Evolutionary conservation across 1,140 invertebrate genomes (phyloP).

Genomic region (Brachionus manjavacas): DNA sequence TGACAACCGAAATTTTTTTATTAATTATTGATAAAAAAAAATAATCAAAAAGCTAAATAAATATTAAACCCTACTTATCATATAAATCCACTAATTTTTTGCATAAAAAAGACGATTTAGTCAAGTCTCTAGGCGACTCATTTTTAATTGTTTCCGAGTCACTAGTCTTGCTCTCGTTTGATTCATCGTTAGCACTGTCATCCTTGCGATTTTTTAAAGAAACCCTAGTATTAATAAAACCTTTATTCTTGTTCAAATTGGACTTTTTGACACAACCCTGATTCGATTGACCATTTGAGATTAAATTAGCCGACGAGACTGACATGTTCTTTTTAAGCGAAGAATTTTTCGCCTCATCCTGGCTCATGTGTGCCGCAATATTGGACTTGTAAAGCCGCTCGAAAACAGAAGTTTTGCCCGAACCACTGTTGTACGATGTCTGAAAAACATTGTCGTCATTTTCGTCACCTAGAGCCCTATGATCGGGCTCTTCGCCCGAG

Average conservation of each 20-base stretch:
- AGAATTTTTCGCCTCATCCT: not conserved
- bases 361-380: conserved; percentile 35
- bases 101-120: not conserved
- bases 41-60: not conserved
- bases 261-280: not conserved
- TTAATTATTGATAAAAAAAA: not conserved
- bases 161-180: not conserved
- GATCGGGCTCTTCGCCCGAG: not conserved
- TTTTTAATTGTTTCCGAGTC: not conserved
- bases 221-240: not conserved
- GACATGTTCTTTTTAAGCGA: conserved; percentile 37
- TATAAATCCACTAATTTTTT: conserved; percentile 20
- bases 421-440: not conserved
- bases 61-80: not conserved
- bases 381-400: conserved; percentile 35
- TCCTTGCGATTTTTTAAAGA: not conserved
- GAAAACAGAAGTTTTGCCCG: conserved; percentile 20
- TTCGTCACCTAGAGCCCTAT: not conserved
- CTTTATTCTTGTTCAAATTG: not conserved
- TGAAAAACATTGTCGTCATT: not conserved
- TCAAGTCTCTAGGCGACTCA: not conserved
- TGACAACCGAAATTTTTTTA: not conserved
- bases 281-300: not conserved
- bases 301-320: conserved; percentile 27
- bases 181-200: conserved; percentile 20